Evolutionary conservation across 1,140 invertebrate species (phyloP).

Genomic region (Hyles vespertilio): DNA sequence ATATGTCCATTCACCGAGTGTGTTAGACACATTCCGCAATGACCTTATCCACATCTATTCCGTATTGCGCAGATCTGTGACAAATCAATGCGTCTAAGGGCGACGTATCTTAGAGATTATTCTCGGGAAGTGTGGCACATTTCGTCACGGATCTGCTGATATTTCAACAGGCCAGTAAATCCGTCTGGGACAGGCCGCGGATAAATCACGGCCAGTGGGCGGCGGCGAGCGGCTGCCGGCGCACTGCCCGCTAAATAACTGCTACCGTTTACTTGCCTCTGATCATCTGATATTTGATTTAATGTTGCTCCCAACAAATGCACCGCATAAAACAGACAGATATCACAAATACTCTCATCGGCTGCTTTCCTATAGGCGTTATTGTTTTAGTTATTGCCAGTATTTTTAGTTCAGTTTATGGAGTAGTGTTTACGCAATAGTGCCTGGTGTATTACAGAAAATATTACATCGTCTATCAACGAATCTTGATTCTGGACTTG

Average conservation of each 20-base stretch:
- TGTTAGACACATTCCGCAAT: not conserved
- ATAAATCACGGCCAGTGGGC: slow-evolving; percentile 67
- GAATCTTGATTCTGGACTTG: too few species aligned
- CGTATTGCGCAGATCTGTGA: slow-evolving; percentile 19
- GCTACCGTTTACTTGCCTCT: slow-evolving; percentile 70
- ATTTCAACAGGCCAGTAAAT: slow-evolving; percentile 58
- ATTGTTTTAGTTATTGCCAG: not conserved
- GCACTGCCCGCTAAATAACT: slow-evolving; percentile 49
- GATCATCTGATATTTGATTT: slow-evolving; percentile 72
- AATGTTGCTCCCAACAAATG: slow-evolving; percentile 43
- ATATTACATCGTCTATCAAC: too few species aligned
- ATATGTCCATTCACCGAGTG: too few species aligned
- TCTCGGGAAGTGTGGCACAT: slow-evolving; percentile 49
- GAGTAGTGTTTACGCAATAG: too few species aligned
- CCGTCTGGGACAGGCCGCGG: slow-evolving; percentile 37
- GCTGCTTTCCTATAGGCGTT: not conserved
- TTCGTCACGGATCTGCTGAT: slow-evolving; percentile 61
- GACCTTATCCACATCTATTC: slow-evolving; percentile 4
- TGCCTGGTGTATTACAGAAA: too few species aligned
- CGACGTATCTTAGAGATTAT: slow-evolving; percentile 38
- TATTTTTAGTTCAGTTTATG: too few species aligned
- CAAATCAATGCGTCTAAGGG: slow-evolving; percentile 43
- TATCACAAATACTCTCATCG: slow-evolving; percentile 6
- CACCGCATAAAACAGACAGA: slow-evolving; percentile 27
- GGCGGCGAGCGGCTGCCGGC: slow-evolving; percentile 33